A percentile compares a stretch with the other conserved stretches of the same genome.
Conservation (phyloP, 2,888 invertebrate species). For the Pharmacophagus antenor region DNA sequence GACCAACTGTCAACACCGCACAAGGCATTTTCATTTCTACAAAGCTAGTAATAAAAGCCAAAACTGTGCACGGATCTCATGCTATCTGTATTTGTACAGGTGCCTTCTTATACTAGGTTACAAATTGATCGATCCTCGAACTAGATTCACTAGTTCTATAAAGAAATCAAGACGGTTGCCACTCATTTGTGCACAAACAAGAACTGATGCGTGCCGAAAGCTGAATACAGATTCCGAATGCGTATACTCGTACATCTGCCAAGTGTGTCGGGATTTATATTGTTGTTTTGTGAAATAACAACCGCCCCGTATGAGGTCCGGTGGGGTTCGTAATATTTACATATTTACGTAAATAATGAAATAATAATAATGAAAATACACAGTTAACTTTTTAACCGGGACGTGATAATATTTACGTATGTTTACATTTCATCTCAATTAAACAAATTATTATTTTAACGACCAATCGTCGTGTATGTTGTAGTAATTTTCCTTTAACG, state of each 20-base stretch:
- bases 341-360: too few relatives aligned
- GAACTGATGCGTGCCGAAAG: constrained; percentile 21
- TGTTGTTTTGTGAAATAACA: constrained; percentile 22
- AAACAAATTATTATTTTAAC: too few relatives aligned
- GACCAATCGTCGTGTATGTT: too few relatives aligned
- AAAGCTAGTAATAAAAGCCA: neutral
- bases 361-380: too few relatives aligned
- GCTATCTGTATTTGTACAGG: constrained; percentile 17
- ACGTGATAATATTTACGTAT: too few relatives aligned
- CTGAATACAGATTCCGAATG: constrained; percentile 21
- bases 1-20: constrained; percentile 12
- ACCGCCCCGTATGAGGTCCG: too few relatives aligned
- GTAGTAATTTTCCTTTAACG: too few relatives aligned
- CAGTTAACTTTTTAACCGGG: too few relatives aligned
- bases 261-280: constrained; percentile 20
- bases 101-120: constrained; percentile 26
- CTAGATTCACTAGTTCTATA: constrained; percentile 29
- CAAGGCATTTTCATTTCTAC: constrained; percentile 2
- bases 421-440: too few relatives aligned
- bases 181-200: constrained; percentile 18
- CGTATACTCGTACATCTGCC: constrained; percentile 7
- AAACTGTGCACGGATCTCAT: neutral
- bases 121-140: constrained; percentile 30
- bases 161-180: constrained; percentile 28
- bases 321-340: too few relatives aligned